Conservation (phyloP, 2,888 invertebrate genomes). For the Drosophila mimetica region DNA sequence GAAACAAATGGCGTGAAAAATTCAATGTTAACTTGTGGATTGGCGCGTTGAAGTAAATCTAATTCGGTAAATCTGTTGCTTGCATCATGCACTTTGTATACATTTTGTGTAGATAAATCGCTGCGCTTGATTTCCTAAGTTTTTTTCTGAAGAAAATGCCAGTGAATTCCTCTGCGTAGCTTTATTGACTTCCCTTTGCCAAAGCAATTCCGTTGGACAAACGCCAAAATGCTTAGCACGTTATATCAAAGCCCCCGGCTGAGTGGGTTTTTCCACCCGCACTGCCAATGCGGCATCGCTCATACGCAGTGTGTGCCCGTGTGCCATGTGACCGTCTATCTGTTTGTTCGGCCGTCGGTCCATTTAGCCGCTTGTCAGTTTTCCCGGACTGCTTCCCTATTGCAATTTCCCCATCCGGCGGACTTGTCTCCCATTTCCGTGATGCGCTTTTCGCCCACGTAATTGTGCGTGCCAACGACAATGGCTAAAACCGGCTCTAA, state of each 20-base stretch:
- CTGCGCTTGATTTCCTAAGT: not conserved
- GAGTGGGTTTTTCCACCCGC: not conserved
- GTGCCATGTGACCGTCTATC: constrained; percentile 8
- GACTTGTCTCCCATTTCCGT: constrained; percentile 26
- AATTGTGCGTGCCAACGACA: constrained; percentile 65
- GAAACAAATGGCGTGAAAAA: constrained; percentile 30
- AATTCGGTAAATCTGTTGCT: constrained; percentile 34
- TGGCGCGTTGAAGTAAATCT: constrained; percentile 22
- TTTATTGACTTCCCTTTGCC: constrained; percentile 13
- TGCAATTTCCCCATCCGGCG: constrained; percentile 34
- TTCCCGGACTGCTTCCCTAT: constrained; percentile 5
- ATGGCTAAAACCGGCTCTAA: constrained; percentile 28
- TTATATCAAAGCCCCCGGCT: constrained; percentile 16
- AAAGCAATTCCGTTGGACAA: constrained; percentile 11
- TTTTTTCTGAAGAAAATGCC: constrained; percentile 1
- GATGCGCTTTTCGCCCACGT: constrained; percentile 53
- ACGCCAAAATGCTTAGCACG: constrained; percentile 21
- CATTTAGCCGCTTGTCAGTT: constrained; percentile 35
- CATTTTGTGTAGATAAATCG: constrained; percentile 8
- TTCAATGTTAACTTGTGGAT: constrained; percentile 18
- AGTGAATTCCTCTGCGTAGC: not conserved
- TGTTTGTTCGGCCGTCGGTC: constrained; percentile 23
- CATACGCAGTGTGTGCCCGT: constrained; percentile 10
- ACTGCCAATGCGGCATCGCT: constrained; percentile 11
- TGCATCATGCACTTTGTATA: not conserved